Percentiles rank a stretch among this genome's conserved stretches.
Conservation (phyloP, 2,888 invertebrate genomes). For the Catocala sponsa region DNA sequence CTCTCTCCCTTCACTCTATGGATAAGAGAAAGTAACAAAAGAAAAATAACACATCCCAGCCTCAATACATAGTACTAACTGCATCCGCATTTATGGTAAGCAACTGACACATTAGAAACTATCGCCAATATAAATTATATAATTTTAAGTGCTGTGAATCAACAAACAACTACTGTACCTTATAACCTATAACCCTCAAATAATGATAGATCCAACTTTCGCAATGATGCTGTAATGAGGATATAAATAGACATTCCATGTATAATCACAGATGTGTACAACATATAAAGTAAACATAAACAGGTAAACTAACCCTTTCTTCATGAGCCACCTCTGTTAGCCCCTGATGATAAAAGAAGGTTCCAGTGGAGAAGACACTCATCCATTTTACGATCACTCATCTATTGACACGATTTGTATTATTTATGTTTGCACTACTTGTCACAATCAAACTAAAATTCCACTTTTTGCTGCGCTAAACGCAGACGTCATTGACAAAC, state of each 20-base stretch:
- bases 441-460: conserved; percentile 87
- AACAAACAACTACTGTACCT: conserved; percentile 66
- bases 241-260: conserved; percentile 60
- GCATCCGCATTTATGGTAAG: conserved; percentile 58
- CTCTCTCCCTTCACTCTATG: conserved; percentile 84
- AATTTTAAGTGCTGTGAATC: conserved; percentile 52
- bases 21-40: conserved; percentile 87
- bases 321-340: conserved; percentile 86
- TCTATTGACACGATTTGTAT: conserved; percentile 80
- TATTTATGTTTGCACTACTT: conserved; percentile 84
- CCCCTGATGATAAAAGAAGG: conserved; percentile 81
- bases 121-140: conserved; percentile 35
- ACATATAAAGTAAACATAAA: conserved; percentile 76
- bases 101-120: conserved; percentile 36
- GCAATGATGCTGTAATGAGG: conserved; percentile 57
- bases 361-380: conserved; percentile 81
- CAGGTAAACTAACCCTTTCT: conserved; percentile 87
- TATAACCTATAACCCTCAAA: conserved; percentile 71
- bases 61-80: conserved; percentile 67
- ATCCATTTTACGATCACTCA: conserved; percentile 86
- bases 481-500: conserved; percentile 88
- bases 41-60: conserved; percentile 82
- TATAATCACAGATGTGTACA: conserved; percentile 53
- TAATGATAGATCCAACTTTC: conserved; percentile 57
- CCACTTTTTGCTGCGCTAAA: conserved; percentile 87